Conservation (phyloP, 1,140 invertebrate species). For the Stenopsyche tienmushanensis region DNA sequence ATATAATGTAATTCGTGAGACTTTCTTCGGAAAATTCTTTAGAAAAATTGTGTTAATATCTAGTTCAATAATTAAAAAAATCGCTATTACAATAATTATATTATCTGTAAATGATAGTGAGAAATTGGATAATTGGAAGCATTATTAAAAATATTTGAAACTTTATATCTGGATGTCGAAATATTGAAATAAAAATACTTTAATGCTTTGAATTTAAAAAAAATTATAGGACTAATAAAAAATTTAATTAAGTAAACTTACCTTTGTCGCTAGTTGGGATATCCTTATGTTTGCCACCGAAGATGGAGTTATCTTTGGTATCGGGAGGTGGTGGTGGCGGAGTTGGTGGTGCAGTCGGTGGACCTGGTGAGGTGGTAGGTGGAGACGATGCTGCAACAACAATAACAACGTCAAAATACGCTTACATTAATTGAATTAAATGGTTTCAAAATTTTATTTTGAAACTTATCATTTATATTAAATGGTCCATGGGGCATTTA, state of each 20-base stretch:
- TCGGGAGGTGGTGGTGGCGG: slow-evolving; percentile 24
- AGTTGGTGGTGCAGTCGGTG: slow-evolving; percentile 31
- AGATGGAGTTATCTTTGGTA: slow-evolving; percentile 34
- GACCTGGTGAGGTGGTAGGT: slow-evolving; percentile 30
- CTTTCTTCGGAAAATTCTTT: too few species aligned
- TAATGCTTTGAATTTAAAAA: neutral
- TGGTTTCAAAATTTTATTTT: neutral
- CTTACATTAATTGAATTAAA: neutral
- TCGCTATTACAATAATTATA: too few species aligned
- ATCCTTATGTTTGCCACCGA: slow-evolving; percentile 36
- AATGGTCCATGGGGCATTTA: neutral
- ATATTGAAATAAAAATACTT: too few species aligned
- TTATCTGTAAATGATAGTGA: too few species aligned
- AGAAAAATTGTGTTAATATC: too few species aligned
- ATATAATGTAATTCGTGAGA: too few species aligned
- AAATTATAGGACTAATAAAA: neutral
- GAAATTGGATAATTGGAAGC: too few species aligned
- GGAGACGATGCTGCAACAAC: slow-evolving; percentile 35
- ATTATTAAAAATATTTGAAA: too few species aligned
- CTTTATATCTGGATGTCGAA: too few species aligned
- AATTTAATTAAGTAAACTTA: too few species aligned
- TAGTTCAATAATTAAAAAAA: too few species aligned
- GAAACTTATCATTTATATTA: neutral
- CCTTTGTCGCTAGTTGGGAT: slow-evolving; percentile 35
- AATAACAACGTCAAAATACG: neutral